Base-by-base conservation (phyloP, 2,888 invertebrate genomes). In the Macrosoma leucophasiata region DNA sequence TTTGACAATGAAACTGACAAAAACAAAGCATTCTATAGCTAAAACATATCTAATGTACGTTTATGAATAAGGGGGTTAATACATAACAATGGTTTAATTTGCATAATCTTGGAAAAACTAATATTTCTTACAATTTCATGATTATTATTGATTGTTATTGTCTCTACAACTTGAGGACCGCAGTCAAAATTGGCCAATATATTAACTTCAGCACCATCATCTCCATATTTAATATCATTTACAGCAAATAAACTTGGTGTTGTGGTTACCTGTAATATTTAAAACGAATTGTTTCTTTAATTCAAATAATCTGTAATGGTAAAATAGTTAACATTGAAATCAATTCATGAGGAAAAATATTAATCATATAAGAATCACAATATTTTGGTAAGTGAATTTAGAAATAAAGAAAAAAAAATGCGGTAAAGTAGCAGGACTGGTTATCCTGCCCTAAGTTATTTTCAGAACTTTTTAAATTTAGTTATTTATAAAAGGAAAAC, bases 241-340 rank as follows among this genome's bases (percentile, higher is more conserved):
- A 91, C 62, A 21, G 69, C 62, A 64, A 92, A 93, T 27, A 91
- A 79, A 38, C 91, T 90, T 8, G 94, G 94, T 50, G 89, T 88
- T 2, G 88, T 87, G 36, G 91, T 90, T 60, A 90, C 87, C 87
- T 90, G 61, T 23, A 71, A 62, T 46, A 31, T 14, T 33, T 35
- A 27, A 29, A 21, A 20, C 20, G 45, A 14, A 37, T 13, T 26
- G 31, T 20, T 11, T 30, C 3, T 20, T 13, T 17, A 22, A 3
- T 20, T 13, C n/a, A 11, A 4, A 4, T n/a, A 11, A 34, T 18
- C 13, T 11, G 7, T 29, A 36, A 17, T 3, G 5, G 7, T 6
- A 18, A 19, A 13, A 27, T 25, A 15, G 2, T n/a, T n/a, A n/a
- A n/a, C n/a, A n/a, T n/a, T n/a, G n/a, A n/a, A n/a, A n/a, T n/a